These are phyloP conservation scores for Okapia johnstoni DNA, from an alignment of 2,113 vertebrate genomes.

Conservation along the genomic window DNA sequence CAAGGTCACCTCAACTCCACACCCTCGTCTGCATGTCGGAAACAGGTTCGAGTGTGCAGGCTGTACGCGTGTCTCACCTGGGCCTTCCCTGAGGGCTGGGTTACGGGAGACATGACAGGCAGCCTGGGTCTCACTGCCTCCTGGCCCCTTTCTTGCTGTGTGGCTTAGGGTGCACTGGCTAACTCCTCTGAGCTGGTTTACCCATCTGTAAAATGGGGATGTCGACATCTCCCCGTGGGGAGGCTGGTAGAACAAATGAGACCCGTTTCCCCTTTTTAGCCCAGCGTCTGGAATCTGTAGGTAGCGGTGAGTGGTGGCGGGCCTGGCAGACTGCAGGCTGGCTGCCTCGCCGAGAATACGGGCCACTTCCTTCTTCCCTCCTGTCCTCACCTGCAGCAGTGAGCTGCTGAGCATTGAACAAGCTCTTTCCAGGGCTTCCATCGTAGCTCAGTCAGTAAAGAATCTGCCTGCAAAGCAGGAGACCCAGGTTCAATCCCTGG, in stretches of 20 bases:
- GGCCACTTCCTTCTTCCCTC: no score
- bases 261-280: background rate
- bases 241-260: background rate
- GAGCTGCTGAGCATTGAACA: fast-evolving
- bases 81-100: background rate
- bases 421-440: background rate
- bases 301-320: fast-evolving
- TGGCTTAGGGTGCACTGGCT: fast-evolving
- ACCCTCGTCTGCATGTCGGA: fast-evolving
- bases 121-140: no score
- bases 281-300: fast-evolving
- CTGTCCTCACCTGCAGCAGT: fast-evolving
- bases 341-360: background rate
- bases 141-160: background rate
- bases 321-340: background rate
- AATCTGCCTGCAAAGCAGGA: background rate
- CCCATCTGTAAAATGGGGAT: background rate
- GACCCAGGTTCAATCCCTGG: background rate
- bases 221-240: fast-evolving
- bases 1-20: background rate
- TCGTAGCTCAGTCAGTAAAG: background rate
- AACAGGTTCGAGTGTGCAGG: fast-evolving
- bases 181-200: background rate
- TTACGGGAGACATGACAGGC: no score
- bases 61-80: fast-evolving